A percentile compares a stretch with the other conserved stretches of the same genome.
Conservation (phyloP, 2,113 vertebrate species). For the Grammomys surdaster region DNA sequence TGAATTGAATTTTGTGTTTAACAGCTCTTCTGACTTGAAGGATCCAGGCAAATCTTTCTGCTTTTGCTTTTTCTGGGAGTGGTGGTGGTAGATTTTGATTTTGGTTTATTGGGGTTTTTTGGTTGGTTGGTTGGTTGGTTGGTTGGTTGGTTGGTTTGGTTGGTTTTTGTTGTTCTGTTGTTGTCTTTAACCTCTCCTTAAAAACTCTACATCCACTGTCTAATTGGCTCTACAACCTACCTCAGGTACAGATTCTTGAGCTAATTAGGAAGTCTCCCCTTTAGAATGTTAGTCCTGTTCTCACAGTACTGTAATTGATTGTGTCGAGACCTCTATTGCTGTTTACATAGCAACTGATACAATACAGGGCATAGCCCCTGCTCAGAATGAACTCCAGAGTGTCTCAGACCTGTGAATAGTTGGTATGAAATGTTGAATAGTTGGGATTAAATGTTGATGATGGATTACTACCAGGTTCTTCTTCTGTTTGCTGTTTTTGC, state of each 20-base stretch:
- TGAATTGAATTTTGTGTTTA: background rate
- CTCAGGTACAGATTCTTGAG: background rate
- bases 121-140: no score
- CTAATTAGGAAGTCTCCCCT: background rate
- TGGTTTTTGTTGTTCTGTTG: no score
- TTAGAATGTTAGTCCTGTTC: background rate
- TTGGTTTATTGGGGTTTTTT: no score
- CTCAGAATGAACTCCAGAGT: no score
- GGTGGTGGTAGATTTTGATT: no score
- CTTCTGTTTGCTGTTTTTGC: background rate
- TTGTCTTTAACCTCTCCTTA: background rate
- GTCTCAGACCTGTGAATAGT: background rate
- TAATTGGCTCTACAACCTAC: background rate
- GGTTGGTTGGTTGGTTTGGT: no score
- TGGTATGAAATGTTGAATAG: background rate
- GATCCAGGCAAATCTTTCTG: background rate
- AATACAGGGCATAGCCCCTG: background rate
- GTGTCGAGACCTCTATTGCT: background rate
- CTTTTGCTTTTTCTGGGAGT: background rate
- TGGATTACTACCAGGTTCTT: background rate
- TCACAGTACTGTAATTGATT: background rate
- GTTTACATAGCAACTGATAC: background rate
- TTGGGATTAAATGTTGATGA: background rate
- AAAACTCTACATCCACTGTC: background rate
- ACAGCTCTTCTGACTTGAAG: background rate